Evolutionary conservation across 1,140 invertebrate species (phyloP), one percentile per base, ranked within the genome.

Genomic region (Scaptomyza pallida): DNA sequence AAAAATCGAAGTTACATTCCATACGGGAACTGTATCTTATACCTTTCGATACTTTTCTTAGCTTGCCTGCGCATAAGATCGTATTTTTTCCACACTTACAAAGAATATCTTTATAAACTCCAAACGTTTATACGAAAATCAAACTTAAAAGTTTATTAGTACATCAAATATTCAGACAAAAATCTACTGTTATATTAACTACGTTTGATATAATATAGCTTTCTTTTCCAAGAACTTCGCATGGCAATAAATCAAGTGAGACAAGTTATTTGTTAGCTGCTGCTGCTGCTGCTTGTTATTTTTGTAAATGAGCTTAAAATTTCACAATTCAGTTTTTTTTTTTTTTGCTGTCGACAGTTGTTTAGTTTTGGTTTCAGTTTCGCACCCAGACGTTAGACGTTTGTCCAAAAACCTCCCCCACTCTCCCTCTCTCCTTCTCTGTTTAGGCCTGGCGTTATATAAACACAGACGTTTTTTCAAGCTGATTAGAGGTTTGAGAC

Each of bases 391-490:
- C 4, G 26, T 37, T 5, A 50, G 13, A 13, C 23, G n/a, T n/a
- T n/a, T n/a, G n/a, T n/a, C n/a, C n/a, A n/a, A n/a, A 40, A 33
- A 6, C 15, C 26, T 16, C 30, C 30, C 0, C 5, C 23, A 23
- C 6, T 2, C 21, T 21, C n/a, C n/a, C n/a, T n/a, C n/a, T 21
- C 21, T 21, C 21, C 4, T 6, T 26, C 23, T 26, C 5, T 35
- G 45, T 50, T 48, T 67, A 70, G 45, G 26, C 35, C 40, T 52
- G 54, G 35, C 54, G 57, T 80, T 83, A 37, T 57, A 75, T 60
- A 86, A 86, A 88, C 78, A 86, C 70, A 86, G 82, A 75, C 81
- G 44, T 71, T 77, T 73, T 57, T 43, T 75, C 61, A 57, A 71
- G 73, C 74, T 86, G 77, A 81, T 88, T 86, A 88, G 79, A 79